phyloP scores from a whole-genome alignment of 2,113 vertebrate species.

The Choloepus hoffmanni region DNA sequence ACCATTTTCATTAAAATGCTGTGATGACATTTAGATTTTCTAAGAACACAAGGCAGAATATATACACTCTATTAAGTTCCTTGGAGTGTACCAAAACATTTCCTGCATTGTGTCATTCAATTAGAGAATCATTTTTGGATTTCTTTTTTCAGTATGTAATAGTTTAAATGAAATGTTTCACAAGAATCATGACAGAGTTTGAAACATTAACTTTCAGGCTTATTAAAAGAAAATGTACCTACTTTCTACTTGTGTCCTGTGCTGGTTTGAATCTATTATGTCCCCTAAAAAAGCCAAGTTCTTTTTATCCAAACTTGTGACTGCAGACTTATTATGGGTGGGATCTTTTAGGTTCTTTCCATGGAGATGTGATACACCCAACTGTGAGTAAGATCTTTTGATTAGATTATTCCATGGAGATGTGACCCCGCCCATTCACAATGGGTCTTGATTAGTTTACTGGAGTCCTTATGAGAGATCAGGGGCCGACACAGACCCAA shows the following conservation, averaged over 20 bases:
- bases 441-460: too few relatives aligned
- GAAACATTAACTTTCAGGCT: neutral
- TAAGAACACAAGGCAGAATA: neutral
- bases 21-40: conserved; percentile 8
- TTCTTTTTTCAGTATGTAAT: conserved; percentile 13
- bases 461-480: too few relatives aligned
- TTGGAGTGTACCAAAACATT: neutral
- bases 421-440: too few relatives aligned
- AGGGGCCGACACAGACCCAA: too few relatives aligned
- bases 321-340: too few relatives aligned
- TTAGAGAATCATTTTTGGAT: conserved; percentile 4
- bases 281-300: too few relatives aligned
- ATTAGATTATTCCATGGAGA: too few relatives aligned
- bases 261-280: too few relatives aligned
- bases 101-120: neutral
- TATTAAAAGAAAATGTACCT: neutral
- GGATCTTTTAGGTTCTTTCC: too few relatives aligned
- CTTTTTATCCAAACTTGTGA: too few relatives aligned
- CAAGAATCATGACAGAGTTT: neutral
- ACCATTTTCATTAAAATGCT: neutral
- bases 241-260: neutral
- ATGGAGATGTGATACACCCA: too few relatives aligned
- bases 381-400: too few relatives aligned
- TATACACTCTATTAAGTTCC: neutral
- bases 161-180: conserved; percentile 23